phyloP scores from a whole-genome alignment of 1,140 invertebrate genomes.

The Venustaconcha ellipsiformis region DNA sequence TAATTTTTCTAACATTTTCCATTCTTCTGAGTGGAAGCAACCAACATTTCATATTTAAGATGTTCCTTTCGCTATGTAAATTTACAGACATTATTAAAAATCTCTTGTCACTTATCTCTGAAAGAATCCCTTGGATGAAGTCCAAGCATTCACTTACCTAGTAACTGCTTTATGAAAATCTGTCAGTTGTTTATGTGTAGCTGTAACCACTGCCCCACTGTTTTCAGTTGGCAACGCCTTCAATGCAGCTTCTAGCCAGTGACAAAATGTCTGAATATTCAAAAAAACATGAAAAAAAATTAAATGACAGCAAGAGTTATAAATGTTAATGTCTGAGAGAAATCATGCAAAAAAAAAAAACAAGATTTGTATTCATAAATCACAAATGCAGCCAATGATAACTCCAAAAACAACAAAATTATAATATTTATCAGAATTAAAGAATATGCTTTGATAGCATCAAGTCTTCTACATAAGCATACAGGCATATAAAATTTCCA shows the following conservation, averaged over 20 bases:
- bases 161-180: conserved; percentile 85
- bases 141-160: conserved; percentile 71
- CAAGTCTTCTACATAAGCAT: too few species aligned
- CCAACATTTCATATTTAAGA: background rate
- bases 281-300: conserved; percentile 34
- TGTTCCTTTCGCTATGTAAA: background rate
- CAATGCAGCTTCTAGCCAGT: conserved; percentile 82
- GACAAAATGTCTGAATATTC: conserved; percentile 70
- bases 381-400: too few species aligned
- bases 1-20: background rate
- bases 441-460: too few species aligned
- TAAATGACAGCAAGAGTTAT: background rate
- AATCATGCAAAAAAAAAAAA: too few species aligned
- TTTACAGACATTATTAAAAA: background rate
- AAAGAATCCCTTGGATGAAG: background rate
- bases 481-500: too few species aligned
- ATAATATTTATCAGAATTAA: too few species aligned
- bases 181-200: conserved; percentile 84
- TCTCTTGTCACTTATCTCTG: background rate
- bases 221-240: conserved; percentile 81
- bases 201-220: conserved; percentile 79
- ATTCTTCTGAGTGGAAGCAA: background rate
- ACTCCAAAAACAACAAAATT: too few species aligned
- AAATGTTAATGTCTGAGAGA: too few species aligned
- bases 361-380: too few species aligned